Conservation (phyloP, 1,140 invertebrate species). For the Lamellibrachia luymesi region DNA sequence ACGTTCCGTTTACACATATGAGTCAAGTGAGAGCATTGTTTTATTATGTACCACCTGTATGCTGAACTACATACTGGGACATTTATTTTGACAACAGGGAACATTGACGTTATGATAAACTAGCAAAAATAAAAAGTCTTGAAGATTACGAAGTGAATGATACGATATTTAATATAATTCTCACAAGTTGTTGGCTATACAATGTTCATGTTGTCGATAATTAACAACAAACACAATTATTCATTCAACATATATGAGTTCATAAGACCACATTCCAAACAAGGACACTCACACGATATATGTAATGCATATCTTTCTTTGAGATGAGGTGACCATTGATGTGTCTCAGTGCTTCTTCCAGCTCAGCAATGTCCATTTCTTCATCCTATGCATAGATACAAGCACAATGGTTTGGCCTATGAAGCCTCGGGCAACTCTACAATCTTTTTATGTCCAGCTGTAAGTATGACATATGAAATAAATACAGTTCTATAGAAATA, state of each 20-base stretch:
- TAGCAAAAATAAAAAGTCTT: no score
- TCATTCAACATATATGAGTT: no score
- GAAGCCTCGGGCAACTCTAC: neutral
- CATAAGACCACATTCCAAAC: neutral
- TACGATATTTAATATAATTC: no score
- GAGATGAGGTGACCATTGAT: slow-evolving; percentile 51
- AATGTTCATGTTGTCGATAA: neutral
- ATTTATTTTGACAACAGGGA: no score
- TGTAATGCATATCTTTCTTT: slow-evolving; percentile 48
- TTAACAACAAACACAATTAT: no score
- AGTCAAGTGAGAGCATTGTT: neutral
- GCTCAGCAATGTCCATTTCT: slow-evolving; percentile 51
- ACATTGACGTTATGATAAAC: no score
- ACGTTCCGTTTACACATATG: neutral
- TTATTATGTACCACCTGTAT: no score
- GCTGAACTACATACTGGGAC: no score
- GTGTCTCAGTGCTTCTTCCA: slow-evolving; percentile 49
- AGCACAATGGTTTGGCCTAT: neutral
- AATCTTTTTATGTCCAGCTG: neutral
- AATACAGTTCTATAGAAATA: neutral
- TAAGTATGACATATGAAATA: neutral
- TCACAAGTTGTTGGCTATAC: no score
- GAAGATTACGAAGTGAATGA: no score
- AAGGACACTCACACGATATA: slow-evolving; percentile 30
- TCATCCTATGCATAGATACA: slow-evolving; percentile 39